phyloP scores from a whole-genome alignment of 1,140 invertebrate species.

The Planococcus citri region DNA sequence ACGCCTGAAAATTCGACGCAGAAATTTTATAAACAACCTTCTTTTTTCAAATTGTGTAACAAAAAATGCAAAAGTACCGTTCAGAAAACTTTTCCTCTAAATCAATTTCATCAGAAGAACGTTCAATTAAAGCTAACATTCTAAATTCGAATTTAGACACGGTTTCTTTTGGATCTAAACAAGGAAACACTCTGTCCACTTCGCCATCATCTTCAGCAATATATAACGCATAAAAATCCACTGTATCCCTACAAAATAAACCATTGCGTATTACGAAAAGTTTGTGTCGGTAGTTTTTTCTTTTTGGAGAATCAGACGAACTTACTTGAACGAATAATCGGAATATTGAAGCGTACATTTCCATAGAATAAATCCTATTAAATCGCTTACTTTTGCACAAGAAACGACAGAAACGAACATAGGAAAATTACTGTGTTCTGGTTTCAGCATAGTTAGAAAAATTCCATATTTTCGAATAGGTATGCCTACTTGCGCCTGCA shows the following conservation, averaged over 20 bases:
- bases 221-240: constrained; percentile 62
- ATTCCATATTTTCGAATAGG: constrained; percentile 68
- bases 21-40: too few species aligned
- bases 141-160: constrained; percentile 87
- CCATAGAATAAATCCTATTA: constrained; percentile 88
- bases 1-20: background rate
- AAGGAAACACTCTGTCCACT: constrained; percentile 85
- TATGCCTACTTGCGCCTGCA: constrained; percentile 54
- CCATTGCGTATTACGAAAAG: constrained; percentile 16
- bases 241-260: constrained; percentile 24
- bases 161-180: constrained; percentile 70
- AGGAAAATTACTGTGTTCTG: constrained; percentile 68
- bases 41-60: too few species aligned
- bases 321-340: constrained; percentile 43
- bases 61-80: background rate
- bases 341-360: constrained; percentile 44
- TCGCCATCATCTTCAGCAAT: constrained; percentile 96
- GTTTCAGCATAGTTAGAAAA: constrained; percentile 73
- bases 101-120: constrained; percentile 32
- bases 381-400: constrained; percentile 74
- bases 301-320: constrained; percentile 22
- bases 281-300: background rate
- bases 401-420: constrained; percentile 65
- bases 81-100: background rate
- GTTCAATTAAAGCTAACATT: constrained; percentile 73